Base-by-base conservation (phyloP, 2,797 vertebrate species). In the Orientallactaga sibirica region DNA sequence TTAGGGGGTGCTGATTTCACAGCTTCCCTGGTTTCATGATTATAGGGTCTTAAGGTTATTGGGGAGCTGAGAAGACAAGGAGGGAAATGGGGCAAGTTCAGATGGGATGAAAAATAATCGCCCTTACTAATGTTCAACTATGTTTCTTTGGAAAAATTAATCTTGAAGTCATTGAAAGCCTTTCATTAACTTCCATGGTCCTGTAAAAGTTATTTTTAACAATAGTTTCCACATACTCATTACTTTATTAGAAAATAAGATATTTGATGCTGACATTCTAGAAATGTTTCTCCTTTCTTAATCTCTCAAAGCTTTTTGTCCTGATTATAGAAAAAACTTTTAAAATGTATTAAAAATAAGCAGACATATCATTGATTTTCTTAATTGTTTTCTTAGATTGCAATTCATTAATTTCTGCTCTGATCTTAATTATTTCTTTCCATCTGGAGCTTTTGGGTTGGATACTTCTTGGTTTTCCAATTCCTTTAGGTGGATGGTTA, bases 121-220 rank as follows among this genome's bases (percentile, higher is more conserved):
- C 8, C 70, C 24, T 68, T 52, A 79, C 25, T 82, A 52, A 87
- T 48, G 70, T 41, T 87, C 25, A 71, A 29, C n/a, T 22, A 14
- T 55, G 64, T 75, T 71, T 77, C 64, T 77, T 25, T 78, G 15
- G 19, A 41, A 76, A 66, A 81, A 24, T 58, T 74, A 84, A 73
- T n/a, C 73, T n/a, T 84, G 64, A 64, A 29, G 22, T 43, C n/a
- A 16, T 78, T 75, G 52, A 16, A 82, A 73, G 18, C 27, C 33
- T 86, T 67, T 76, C 37, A 24, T 88, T 81, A 73, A 67, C 83
- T 70, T 77, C 27, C 43, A 91, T 8, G 86, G 43, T 66, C n/a
- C 48, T 24, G 3, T 19, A 76, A 78, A 62, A 48, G 10, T 73
- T 67, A 1, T 27, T 79, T 78, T 93, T 37, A 5, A 27, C 24